A percentile compares a stretch with the other conserved stretches of the same genome.
These are phyloP conservation scores for Clivina fossor DNA, from an alignment of 2,888 invertebrate species.

Conservation along the genomic window DNA sequence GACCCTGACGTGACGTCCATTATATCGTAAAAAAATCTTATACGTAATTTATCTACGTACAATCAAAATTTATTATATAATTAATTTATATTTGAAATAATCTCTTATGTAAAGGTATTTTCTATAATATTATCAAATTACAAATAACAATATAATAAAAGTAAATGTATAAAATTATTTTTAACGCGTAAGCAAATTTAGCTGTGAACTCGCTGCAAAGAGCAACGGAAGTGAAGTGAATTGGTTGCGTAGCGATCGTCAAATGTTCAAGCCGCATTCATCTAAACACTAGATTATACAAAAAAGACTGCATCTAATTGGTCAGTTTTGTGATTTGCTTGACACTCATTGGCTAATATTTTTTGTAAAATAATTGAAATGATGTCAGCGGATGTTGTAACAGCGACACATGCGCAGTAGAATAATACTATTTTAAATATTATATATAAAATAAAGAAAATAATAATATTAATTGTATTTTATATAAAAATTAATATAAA, in stretches of 20 bases:
- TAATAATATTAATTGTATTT: no score
- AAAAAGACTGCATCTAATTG: no score
- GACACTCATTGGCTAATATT: no score
- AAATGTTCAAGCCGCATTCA: no score
- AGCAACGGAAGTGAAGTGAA: constrained; percentile 27
- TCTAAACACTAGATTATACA: no score
- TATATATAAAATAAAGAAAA: no score
- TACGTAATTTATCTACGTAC: constrained; percentile 29
- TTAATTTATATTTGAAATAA: constrained; percentile 31
- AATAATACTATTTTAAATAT: no score
- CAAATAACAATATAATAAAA: constrained; percentile 34
- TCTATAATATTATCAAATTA: constrained; percentile 18
- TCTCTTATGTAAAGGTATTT: constrained; percentile 15
- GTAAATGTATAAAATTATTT: constrained; percentile 25
- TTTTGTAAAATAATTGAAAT: no score
- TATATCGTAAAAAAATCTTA: constrained; percentile 18
- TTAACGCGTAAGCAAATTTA: constrained; percentile 28
- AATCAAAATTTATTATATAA: constrained; percentile 17
- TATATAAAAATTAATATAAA: no score
- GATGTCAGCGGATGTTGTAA: no score
- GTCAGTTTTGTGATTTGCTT: no score
- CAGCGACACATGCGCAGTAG: no score
- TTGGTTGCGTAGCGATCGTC: neutral
- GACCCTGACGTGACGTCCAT: constrained; percentile 32
- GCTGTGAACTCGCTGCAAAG: constrained; percentile 24